Conservation (phyloP, 2,888 invertebrate species). For the Drosophila mulleri region DNA sequence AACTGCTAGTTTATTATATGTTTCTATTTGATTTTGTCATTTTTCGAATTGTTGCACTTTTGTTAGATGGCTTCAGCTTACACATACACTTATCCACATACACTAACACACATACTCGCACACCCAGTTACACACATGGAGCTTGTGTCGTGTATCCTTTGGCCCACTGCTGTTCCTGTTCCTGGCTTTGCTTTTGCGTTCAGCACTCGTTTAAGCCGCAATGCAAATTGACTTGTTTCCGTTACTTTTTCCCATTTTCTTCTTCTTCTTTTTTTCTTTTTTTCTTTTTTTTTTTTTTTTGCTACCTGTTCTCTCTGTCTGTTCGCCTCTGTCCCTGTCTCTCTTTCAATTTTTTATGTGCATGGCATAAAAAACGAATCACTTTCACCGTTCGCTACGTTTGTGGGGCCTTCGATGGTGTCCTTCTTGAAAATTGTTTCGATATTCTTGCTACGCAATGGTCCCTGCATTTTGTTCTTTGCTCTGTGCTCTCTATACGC, state of each 20-base stretch:
- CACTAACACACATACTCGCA: neutral
- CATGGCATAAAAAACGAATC: conserved; percentile 51
- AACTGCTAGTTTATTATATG: neutral
- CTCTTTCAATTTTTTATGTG: conserved; percentile 57
- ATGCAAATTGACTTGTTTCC: conserved; percentile 80
- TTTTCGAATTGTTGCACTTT: conserved; percentile 28
- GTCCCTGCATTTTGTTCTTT: neutral
- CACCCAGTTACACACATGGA: conserved; percentile 13
- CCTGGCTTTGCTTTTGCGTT: conserved; percentile 36
- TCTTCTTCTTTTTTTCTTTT: conserved; percentile 3
- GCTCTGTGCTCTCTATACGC: neutral
- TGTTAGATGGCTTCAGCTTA: conserved; percentile 32
- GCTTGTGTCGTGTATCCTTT: conserved; percentile 50
- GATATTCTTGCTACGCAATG: conserved; percentile 27
- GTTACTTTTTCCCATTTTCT: conserved; percentile 37
- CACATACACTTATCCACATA: conserved; percentile 10
- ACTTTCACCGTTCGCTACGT: conserved; percentile 41
- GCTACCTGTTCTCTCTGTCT: conserved; percentile 11
- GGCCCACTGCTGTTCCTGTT: conserved; percentile 46
- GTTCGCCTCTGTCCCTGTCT: neutral
- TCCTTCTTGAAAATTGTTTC: conserved; percentile 61
- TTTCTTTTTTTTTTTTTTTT: conserved; percentile 2
- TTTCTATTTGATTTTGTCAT: conserved; percentile 19
- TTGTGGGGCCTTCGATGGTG: conserved; percentile 30
- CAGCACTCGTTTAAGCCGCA: conserved; percentile 73